A percentile compares a stretch with the other conserved stretches of the same genome.
phyloP scores from a whole-genome alignment of 2,113 vertebrate genomes.

The Greenwoodochromis staneri region DNA sequence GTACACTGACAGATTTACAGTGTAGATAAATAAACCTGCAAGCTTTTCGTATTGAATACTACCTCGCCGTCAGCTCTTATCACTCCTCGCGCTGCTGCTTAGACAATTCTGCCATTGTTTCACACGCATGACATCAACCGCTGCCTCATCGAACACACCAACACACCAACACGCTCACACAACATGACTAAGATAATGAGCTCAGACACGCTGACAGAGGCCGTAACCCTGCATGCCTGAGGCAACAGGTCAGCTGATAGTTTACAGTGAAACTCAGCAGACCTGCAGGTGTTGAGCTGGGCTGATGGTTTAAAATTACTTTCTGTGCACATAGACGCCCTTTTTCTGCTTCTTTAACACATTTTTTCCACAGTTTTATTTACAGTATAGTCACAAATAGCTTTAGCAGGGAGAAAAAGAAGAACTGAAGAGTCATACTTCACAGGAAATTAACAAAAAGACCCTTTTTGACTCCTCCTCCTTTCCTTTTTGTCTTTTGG shows the following conservation, averaged over 20 bases:
- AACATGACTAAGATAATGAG: conserved; percentile 20
- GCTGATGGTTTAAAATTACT: neutral
- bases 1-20: neutral
- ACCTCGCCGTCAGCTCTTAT: neutral
- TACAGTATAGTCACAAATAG: neutral
- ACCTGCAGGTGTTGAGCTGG: neutral
- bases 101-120: conserved; percentile 30
- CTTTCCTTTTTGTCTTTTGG: neutral
- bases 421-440: neutral
- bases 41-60: neutral
- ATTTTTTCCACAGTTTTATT: neutral
- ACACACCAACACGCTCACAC: neutral
- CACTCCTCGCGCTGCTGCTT: neutral
- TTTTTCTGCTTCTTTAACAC: neutral
- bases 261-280: neutral
- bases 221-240: neutral
- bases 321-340: neutral
- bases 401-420: neutral
- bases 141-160: neutral
- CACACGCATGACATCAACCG: conserved; percentile 37
- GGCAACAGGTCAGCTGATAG: neutral
- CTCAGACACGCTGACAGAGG: neutral
- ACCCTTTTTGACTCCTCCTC: neutral
- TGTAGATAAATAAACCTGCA: neutral
- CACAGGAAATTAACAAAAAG: conserved; percentile 12